These are phyloP conservation scores for Andrena bicolor DNA, from an alignment of 2,888 invertebrate genomes.

Conservation along the genomic window DNA sequence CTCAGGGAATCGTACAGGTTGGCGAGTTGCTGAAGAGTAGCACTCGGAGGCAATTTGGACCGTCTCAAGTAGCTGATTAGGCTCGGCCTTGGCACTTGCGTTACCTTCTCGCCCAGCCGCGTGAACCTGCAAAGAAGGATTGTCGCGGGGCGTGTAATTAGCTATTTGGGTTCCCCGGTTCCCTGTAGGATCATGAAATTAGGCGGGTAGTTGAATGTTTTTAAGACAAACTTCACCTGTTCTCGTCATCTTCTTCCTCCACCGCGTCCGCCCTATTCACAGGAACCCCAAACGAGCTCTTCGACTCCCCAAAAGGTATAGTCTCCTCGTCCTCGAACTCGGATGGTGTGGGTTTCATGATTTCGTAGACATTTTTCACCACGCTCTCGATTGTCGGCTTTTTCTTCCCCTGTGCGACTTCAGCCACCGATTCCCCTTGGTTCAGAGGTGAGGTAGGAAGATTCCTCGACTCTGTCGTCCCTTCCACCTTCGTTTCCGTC, in stretches of 20 bases:
- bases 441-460: background rate
- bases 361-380: conserved; percentile 73
- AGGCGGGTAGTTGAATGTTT: background rate
- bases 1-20: conserved; percentile 88
- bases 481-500: conserved; percentile 12
- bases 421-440: background rate
- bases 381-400: conserved; percentile 74
- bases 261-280: conserved; percentile 69
- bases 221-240: conserved; percentile 67
- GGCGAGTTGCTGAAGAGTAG: conserved; percentile 87
- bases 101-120: conserved; percentile 79
- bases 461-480: background rate
- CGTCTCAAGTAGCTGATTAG: conserved; percentile 82
- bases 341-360: conserved; percentile 69
- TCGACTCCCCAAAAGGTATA: conserved; percentile 56
- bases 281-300: conserved; percentile 27
- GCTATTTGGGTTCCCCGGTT: background rate
- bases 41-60: conserved; percentile 87
- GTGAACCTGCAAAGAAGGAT: conserved; percentile 74
- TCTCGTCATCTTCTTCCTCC: conserved; percentile 79
- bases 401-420: conserved; percentile 45
- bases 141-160: conserved; percentile 11
- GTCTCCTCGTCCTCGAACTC: conserved; percentile 48
- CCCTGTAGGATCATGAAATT: background rate
- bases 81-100: conserved; percentile 81